Base-by-base conservation (phyloP, 2,113 vertebrate genomes). In the Heterochromis multidens region DNA sequence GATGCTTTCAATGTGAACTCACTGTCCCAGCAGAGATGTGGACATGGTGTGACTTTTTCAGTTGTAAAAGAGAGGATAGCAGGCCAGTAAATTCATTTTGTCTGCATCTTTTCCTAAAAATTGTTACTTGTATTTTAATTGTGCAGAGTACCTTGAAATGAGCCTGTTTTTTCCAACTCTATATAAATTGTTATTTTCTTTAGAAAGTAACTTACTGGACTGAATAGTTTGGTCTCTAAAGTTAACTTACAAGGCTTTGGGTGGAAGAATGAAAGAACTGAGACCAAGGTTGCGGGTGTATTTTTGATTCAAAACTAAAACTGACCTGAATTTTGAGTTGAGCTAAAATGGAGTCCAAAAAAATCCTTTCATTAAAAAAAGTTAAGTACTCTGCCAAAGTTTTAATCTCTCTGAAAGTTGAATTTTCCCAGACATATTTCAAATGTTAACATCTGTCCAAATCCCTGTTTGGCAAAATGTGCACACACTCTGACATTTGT, bases 371-470 rank as follows among this genome's bases (percentile, higher is more conserved):
- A 37, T 79, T 61, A 74, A 31, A 67, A 87, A 84, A 91, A 85
- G 79, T 90, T 74, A 74, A 77, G 49, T 61, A 10, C 29, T 80
- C 60, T 83, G 60, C 72, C 40, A 83, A 89, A 79, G 81, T 92
- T 87, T 87, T 88, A 88, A 88, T 87, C 84, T 88, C 81, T 82
- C 33, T 74, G 46, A 60, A 85, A 87, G 61, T 70, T 79, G 31
- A 33, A 54, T 83, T 87, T 86, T 87, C 27, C 46, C 52, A 63
- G 3, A 92, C 80, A 54, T 29, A 91, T 91, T 92, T 88, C 25
- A 88, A 90, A 90, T 89, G 67, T 84, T 92, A 92, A 87, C 89
- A 94, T 92, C 88, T 91, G 90, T 90, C 82, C 77, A 91, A 86
- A 85, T 92, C 87, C 86, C 92, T 86, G 74, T 91, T 94, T 91